Base-by-base conservation (phyloP, 1,140 invertebrate genomes). In the Drosophila gunungcola region DNA sequence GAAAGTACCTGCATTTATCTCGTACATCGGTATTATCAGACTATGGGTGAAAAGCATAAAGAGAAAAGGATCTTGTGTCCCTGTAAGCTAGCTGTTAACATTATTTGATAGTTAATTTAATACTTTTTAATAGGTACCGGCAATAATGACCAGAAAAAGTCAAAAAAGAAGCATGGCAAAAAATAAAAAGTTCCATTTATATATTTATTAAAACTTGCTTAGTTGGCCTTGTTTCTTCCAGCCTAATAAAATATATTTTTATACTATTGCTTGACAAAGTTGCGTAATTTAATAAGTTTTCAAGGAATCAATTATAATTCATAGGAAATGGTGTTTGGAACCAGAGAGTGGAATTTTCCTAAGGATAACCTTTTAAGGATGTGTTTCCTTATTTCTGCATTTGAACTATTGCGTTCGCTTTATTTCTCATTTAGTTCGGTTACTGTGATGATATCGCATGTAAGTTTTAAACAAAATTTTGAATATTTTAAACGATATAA, bases 1-100 rank as follows among this genome's bases (percentile, higher is more conserved):
- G 82, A 86, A 52, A 48, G 43, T 12, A 6, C 38, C 0, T 75
- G 53, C 51, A 82, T 86, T 13, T 88, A 72, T 21, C 13, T 82
- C 7, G 60, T 86, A 9, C 29, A 72, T 49, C 49, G 57, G 4
- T 86, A 78, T 39, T 86, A 86, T 49, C 21, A 67, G 46, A 12
- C 13, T n/a, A 82, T 86, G 57, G 58, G 48, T 11, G 10, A 48
- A 6, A 42, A 39, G 0, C 16, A 38, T 0, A 49, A 67, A 42
- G 39, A 48, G 25, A 55, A 48, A 13, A 51, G 73, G 1, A 51
- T 27, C 12, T 2, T 36, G 32, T 73, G 69, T 21, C 16, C 16
- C 12, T 63, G 51, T 45, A 74, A 74, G 46, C 0, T 7, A 21
- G 1, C 10, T 32, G 12, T 4, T 10, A 39, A 10, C 1, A 12